These are phyloP conservation scores for Aphidius colemani DNA, from an alignment of 2,888 invertebrate species.

Conservation along the genomic window DNA sequence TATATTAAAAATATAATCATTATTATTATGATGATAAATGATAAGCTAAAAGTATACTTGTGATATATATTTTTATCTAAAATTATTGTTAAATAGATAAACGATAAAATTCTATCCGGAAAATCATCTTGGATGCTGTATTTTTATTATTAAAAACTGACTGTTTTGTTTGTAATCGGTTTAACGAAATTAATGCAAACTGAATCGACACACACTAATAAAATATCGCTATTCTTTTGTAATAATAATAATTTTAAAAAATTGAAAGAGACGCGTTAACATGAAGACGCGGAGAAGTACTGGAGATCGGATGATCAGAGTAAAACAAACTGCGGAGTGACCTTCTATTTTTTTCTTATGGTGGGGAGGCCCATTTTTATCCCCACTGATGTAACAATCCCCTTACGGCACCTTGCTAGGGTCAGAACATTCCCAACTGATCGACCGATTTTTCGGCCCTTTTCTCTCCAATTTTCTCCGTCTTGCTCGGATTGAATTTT, in stretches of 20 bases:
- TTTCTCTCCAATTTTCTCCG: too few relatives aligned
- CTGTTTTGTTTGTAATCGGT: background rate
- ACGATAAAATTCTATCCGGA: slow-evolving; percentile 6
- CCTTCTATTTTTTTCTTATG: background rate
- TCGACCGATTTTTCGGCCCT: too few relatives aligned
- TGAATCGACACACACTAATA: slow-evolving; percentile 18
- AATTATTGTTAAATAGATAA: background rate
- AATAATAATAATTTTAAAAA: background rate
- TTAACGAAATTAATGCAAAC: background rate
- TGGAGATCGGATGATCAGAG: too few relatives aligned
- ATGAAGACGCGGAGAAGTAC: too few relatives aligned
- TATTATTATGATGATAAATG: too few relatives aligned
- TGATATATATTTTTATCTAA: background rate
- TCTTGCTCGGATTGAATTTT: too few relatives aligned
- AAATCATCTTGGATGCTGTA: slow-evolving; percentile 4
- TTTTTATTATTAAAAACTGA: background rate
- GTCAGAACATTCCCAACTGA: too few relatives aligned
- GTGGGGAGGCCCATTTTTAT: background rate
- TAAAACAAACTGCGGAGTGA: too few relatives aligned
- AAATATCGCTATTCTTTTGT: background rate
- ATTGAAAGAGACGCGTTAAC: too few relatives aligned
- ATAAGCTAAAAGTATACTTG: background rate
- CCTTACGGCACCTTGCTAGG: too few relatives aligned
- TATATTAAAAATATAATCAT: too few relatives aligned
- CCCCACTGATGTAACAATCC: background rate